Conservation (phyloP, 2,888 invertebrate genomes). For the Serripes groenlandicus region DNA sequence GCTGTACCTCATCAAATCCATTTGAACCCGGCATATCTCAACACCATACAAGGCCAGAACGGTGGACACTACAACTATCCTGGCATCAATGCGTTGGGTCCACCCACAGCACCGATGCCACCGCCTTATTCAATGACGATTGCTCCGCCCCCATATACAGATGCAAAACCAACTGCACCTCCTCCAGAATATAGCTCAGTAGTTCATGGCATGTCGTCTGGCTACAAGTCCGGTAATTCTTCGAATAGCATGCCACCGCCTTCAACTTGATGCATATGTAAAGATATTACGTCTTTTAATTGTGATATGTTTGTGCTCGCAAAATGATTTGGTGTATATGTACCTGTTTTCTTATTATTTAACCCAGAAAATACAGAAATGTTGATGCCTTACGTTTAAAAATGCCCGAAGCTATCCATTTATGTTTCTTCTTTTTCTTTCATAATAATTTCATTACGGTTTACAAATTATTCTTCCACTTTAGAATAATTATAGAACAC, state of each 20-base stretch:
- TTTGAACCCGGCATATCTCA: constrained; percentile 49
- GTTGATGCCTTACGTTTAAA: no score
- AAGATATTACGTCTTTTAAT: no score
- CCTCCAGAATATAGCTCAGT: constrained; percentile 58
- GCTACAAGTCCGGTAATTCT: not conserved
- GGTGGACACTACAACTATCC: constrained; percentile 29
- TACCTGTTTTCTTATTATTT: no score
- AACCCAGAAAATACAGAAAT: no score
- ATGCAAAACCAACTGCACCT: constrained; percentile 36
- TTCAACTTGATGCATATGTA: not conserved
- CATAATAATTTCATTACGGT: no score
- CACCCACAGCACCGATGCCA: constrained; percentile 61
- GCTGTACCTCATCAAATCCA: constrained; percentile 6
- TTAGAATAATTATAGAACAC: no score
- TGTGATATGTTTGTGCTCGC: no score
- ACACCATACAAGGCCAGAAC: constrained; percentile 1
- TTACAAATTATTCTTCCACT: no score
- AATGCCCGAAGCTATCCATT: no score
- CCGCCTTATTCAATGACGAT: constrained; percentile 59
- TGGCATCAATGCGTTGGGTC: not conserved
- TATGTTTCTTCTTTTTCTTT: no score
- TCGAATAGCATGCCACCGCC: constrained; percentile 14
- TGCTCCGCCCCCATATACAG: constrained; percentile 58
- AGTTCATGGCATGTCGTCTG: constrained; percentile 25
- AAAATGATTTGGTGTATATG: no score